phyloP scores from a whole-genome alignment of 2,113 vertebrate genomes.

The Oriolus oriolus region DNA sequence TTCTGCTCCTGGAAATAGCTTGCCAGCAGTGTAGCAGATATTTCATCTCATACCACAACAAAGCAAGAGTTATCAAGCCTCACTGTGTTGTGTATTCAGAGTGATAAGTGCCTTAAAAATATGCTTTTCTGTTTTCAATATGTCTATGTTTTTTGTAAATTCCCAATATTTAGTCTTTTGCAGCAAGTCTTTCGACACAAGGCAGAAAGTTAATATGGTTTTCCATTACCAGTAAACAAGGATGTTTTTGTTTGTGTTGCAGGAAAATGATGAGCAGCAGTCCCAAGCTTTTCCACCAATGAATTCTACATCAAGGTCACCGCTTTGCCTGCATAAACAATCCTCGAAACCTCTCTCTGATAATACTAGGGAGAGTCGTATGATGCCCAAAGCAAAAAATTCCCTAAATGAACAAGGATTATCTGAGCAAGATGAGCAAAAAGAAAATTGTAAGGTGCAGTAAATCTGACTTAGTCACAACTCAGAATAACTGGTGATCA shows the following conservation, averaged over 20 bases:
- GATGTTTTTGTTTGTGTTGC: slow-evolving; percentile 31
- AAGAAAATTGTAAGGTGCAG: slow-evolving; percentile 83
- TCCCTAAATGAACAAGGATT: slow-evolving; percentile 6
- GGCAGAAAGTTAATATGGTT: neutral
- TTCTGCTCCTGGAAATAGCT: neutral
- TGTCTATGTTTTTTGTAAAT: neutral
- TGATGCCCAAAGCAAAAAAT: neutral
- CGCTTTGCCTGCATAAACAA: slow-evolving; percentile 26
- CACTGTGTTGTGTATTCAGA: neutral
- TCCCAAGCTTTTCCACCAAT: neutral
- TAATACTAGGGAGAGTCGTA: neutral
- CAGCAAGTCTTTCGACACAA: neutral
- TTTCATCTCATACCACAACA: neutral
- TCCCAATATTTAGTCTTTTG: neutral
- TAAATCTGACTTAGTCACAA: slow-evolving; percentile 38
- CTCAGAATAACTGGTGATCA: neutral
- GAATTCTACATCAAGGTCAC: slow-evolving; percentile 11
- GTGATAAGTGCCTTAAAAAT: neutral
- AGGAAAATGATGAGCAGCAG: slow-evolving; percentile 42
- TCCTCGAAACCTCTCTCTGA: neutral
- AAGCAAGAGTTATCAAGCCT: neutral
- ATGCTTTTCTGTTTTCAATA: neutral
- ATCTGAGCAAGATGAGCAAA: slow-evolving; percentile 59
- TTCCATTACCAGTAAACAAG: neutral
- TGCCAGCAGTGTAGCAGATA: neutral